Conservation (phyloP, 2,797 vertebrate genomes). For the Cuniculus paca region DNA sequence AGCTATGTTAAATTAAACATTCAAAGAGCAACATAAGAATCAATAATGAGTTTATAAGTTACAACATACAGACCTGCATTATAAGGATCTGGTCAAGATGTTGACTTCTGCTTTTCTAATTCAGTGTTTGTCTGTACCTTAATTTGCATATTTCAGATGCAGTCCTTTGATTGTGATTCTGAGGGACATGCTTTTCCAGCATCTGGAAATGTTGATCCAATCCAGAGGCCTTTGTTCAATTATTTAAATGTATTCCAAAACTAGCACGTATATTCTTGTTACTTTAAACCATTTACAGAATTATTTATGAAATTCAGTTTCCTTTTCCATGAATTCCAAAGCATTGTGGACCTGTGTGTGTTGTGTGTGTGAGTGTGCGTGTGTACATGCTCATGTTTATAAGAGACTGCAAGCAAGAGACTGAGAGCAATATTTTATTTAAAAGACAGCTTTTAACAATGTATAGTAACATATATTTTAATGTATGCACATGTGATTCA, state of each 20-base stretch:
- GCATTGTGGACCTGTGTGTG: neutral
- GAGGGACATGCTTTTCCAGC: neutral
- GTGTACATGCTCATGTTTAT: neutral
- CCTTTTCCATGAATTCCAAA: neutral
- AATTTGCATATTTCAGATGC: neutral
- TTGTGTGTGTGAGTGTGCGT: neutral
- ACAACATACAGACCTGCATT: neutral
- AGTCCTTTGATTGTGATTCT: neutral
- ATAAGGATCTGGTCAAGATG: neutral
- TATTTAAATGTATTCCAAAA: neutral
- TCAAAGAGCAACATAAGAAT: conserved; percentile 8
- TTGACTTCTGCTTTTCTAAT: neutral
- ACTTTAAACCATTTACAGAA: neutral
- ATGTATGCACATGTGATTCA: neutral
- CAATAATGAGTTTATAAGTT: neutral
- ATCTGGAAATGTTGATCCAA: neutral
- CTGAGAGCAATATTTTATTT: neutral
- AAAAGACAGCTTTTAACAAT: neutral
- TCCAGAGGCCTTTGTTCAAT: neutral
- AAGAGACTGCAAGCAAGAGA: neutral
- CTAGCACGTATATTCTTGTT: neutral
- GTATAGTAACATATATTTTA: neutral
- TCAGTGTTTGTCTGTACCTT: neutral
- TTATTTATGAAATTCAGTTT: conserved; percentile 33
- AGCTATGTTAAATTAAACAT: neutral